These are phyloP conservation scores for Otolemur crassicaudatus DNA, from an alignment of 2,797 vertebrate species.

Conservation along the genomic window DNA sequence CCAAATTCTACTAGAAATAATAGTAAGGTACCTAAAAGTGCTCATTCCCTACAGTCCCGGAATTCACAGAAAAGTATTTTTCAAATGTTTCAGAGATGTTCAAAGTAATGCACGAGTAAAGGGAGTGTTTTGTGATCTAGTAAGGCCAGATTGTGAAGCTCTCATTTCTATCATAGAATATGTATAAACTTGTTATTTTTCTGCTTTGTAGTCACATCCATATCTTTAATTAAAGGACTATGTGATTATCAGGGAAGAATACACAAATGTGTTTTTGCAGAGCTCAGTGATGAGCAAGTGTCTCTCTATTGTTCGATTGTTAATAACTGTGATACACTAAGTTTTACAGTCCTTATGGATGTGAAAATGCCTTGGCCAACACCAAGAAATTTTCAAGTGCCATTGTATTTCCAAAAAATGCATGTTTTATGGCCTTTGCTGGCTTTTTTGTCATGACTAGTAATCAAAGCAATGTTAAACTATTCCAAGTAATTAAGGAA, in stretches of 20 bases:
- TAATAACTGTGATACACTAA: neutral
- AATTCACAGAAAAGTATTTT: constrained; percentile 88
- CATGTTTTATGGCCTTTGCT: constrained; percentile 12
- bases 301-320: neutral
- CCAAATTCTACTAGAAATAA: constrained; percentile 81
- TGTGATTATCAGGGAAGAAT: neutral
- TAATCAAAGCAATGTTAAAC: constrained; percentile 29
- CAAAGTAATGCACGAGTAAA: constrained; percentile 75
- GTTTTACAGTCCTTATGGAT: neutral
- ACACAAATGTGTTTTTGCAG: neutral
- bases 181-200: neutral
- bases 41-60: constrained; percentile 77
- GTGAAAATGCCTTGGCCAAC: constrained; percentile 2
- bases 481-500: neutral
- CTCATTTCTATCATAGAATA: neutral
- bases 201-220: neutral
- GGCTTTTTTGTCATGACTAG: constrained; percentile 26
- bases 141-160: constrained; percentile 6
- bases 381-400: neutral
- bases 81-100: constrained; percentile 87
- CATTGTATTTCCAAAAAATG: neutral
- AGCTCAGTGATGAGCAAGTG: neutral
- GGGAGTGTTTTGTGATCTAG: neutral
- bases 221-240: neutral
- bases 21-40: constrained; percentile 74